These are phyloP conservation scores for Labrus mixtus DNA, from an alignment of 2,113 vertebrate species.

Conservation along the genomic window DNA sequence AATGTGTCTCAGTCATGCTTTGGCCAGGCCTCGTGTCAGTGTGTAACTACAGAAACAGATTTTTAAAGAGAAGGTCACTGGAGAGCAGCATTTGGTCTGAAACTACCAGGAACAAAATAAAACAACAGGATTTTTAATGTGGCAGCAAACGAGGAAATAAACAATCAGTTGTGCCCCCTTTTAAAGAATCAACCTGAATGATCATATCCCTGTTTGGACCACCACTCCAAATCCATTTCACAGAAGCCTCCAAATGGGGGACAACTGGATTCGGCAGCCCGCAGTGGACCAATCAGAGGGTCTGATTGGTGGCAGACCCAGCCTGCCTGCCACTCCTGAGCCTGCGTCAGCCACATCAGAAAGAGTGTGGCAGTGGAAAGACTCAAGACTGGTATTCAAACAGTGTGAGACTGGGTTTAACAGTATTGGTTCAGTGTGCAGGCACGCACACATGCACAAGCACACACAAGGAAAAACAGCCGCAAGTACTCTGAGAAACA, in stretches of 20 bases:
- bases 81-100: constrained; percentile 75
- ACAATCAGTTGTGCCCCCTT: constrained; percentile 47
- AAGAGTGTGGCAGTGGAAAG: constrained; percentile 63
- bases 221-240: constrained; percentile 57
- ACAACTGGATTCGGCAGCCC: constrained; percentile 22
- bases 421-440: constrained; percentile 70
- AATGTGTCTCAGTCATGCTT: constrained; percentile 67
- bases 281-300: constrained; percentile 48
- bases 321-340: constrained; percentile 40
- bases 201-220: constrained; percentile 56
- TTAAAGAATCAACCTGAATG: constrained; percentile 68
- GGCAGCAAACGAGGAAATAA: constrained; percentile 43
- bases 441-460: background rate
- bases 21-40: constrained; percentile 78
- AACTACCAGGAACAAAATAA: constrained; percentile 51
- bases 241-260: constrained; percentile 35
- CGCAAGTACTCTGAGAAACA: constrained; percentile 47
- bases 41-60: constrained; percentile 82
- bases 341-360: constrained; percentile 21
- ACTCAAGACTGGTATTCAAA: constrained; percentile 64
- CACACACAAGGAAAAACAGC: constrained; percentile 17
- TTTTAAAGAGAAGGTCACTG: constrained; percentile 67
- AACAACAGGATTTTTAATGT: constrained; percentile 19
- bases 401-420: constrained; percentile 81
- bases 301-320: constrained; percentile 53